These are phyloP conservation scores for Erebia ligea DNA, from an alignment of 2,888 invertebrate genomes.

Conservation along the genomic window DNA sequence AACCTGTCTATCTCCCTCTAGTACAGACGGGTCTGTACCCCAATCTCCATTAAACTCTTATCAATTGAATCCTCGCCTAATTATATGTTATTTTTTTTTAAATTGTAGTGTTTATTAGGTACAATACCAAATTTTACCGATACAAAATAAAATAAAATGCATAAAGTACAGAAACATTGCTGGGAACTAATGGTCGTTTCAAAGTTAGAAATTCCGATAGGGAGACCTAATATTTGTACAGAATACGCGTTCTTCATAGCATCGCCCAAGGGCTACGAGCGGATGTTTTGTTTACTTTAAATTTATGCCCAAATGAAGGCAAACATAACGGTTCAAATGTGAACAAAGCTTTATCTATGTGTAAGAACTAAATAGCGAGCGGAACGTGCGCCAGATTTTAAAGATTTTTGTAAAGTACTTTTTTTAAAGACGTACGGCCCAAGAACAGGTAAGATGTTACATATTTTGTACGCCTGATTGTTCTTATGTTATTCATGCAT, in stretches of 20 bases:
- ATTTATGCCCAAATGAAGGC: conserved; percentile 54
- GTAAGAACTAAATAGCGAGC: conserved; percentile 65
- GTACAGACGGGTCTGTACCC: too few species aligned
- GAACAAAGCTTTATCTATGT: conserved; percentile 67
- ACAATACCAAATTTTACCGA: too few species aligned
- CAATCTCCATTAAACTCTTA: too few species aligned
- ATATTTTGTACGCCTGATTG: not conserved
- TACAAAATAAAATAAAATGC: too few species aligned
- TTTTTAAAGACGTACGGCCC: not conserved
- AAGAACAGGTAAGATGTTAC: not conserved
- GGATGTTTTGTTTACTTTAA: conserved; percentile 55
- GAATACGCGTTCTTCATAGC: conserved; percentile 45
- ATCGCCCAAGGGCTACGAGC: conserved; percentile 43
- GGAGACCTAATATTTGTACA: conserved; percentile 40
- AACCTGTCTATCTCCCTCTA: too few species aligned
- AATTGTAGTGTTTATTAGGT: too few species aligned
- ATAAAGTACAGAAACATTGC: conserved; percentile 3
- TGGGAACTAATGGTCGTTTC: conserved; percentile 36
- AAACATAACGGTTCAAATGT: conserved; percentile 58
- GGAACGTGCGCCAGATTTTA: conserved; percentile 58
- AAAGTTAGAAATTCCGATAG: conserved; percentile 41
- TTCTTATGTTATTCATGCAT: not conserved
- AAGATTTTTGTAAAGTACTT: not conserved
- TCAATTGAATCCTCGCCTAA: too few species aligned
- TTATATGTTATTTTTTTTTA: too few species aligned